Percentiles rank a stretch among this genome's conserved stretches.
phyloP scores from a whole-genome alignment of 2,113 vertebrate genomes.

The Tretioscincus oriximinensis region DNA sequence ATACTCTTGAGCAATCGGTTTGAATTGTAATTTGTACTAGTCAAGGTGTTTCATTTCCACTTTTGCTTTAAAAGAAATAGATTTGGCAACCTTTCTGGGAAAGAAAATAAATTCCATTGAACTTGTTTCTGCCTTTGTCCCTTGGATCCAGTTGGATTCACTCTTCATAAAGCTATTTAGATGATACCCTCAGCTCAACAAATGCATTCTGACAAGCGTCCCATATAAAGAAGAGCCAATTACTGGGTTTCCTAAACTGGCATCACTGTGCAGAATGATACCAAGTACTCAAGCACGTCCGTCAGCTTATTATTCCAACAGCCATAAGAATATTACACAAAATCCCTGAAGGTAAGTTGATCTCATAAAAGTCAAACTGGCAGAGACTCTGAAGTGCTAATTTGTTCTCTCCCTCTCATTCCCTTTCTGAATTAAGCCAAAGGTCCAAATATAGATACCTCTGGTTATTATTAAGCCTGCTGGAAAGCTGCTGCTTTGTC shows the following conservation, averaged over 20 bases:
- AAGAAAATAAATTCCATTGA: slow-evolving; percentile 35
- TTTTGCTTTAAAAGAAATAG: slow-evolving; percentile 26
- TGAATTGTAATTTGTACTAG: slow-evolving; percentile 32
- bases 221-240: neutral
- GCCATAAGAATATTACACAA: neutral
- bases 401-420: slow-evolving; percentile 4
- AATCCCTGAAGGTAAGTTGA: slow-evolving; percentile 11
- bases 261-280: slow-evolving; percentile 3
- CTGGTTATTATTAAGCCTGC: slow-evolving; percentile 3
- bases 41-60: slow-evolving; percentile 32
- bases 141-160: slow-evolving; percentile 6
- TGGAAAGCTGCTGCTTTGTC: slow-evolving; percentile 11
- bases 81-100: slow-evolving; percentile 21
- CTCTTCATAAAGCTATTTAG: slow-evolving; percentile 34
- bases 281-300: neutral
- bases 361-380: slow-evolving; percentile 6
- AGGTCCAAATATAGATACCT: neutral
- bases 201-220: slow-evolving; percentile 27
- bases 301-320: neutral
- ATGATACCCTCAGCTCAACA: slow-evolving; percentile 19
- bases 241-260: slow-evolving; percentile 10
- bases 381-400: slow-evolving; percentile 24
- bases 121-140: slow-evolving; percentile 3
- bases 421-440: neutral
- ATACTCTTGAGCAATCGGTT: slow-evolving; percentile 25